These are phyloP conservation scores for Dolichallabes microphthalmus DNA, from an alignment of 2,113 vertebrate species.

Conservation along the genomic window DNA sequence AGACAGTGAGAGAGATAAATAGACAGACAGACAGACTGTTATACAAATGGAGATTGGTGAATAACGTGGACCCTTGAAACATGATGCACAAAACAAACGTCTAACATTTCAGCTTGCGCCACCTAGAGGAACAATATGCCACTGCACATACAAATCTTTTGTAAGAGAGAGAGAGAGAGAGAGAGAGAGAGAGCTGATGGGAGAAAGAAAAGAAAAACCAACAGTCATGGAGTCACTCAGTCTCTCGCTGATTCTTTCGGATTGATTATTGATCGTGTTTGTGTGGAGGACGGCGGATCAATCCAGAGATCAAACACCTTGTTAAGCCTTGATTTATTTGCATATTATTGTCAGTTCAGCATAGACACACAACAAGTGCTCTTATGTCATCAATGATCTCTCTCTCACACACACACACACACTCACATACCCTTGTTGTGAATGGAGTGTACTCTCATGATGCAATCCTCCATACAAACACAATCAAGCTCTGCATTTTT, in stretches of 20 bases:
- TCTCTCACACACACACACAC: too few relatives aligned
- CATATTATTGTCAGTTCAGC: not conserved
- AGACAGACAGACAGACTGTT: not conserved
- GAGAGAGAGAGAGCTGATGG: not conserved
- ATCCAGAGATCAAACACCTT: not conserved
- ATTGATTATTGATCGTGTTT: slow-evolving; percentile 15
- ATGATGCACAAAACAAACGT: not conserved
- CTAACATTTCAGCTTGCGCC: not conserved
- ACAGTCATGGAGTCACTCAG: too few relatives aligned
- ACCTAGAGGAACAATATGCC: not conserved
- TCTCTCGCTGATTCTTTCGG: not conserved
- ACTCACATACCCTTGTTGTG: too few relatives aligned
- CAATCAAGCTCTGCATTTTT: too few relatives aligned
- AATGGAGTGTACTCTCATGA: not conserved
- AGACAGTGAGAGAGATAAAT: not conserved
- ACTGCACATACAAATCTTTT: not conserved
- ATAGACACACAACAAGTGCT: not conserved
- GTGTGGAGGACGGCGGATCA: not conserved
- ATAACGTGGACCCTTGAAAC: not conserved
- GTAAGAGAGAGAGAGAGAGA: not conserved
- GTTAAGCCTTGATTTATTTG: not conserved
- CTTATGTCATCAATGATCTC: not conserved
- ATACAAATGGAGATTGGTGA: not conserved
- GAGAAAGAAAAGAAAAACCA: not conserved
- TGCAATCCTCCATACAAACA: not conserved